These are phyloP conservation scores for Agonopterix heracliana DNA, from an alignment of 2,888 invertebrate genomes.

Conservation along the genomic window DNA sequence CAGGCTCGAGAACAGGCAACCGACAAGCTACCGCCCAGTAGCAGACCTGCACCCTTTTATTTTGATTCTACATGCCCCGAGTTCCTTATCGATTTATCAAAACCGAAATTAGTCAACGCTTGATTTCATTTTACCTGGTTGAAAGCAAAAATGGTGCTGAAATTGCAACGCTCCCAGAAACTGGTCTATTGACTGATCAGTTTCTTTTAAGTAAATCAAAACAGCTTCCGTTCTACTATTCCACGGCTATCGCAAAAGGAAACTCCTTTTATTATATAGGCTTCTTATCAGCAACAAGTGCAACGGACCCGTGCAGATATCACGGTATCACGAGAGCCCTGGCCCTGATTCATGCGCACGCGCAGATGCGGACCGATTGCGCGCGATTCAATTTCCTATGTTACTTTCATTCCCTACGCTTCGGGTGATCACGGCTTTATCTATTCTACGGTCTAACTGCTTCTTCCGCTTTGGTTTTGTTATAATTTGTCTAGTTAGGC, in stretches of 20 bases:
- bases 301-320: constrained; percentile 9
- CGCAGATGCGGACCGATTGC: constrained; percentile 8
- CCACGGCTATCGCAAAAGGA: not conserved
- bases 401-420: constrained; percentile 23
- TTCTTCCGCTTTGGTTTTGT: constrained; percentile 7
- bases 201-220: too few species aligned
- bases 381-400: constrained; percentile 25
- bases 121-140: too few species aligned
- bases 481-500: too few species aligned
- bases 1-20: too few species aligned
- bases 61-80: too few species aligned
- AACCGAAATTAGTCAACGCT: too few species aligned
- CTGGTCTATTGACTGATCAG: too few species aligned
- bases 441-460: not conserved
- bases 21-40: too few species aligned
- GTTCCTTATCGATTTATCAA: too few species aligned
- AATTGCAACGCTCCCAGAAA: too few species aligned
- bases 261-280: not conserved
- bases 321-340: constrained; percentile 15
- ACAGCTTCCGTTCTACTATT: not conserved
- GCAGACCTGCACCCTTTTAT: too few species aligned
- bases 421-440: constrained; percentile 8
- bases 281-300: not conserved
- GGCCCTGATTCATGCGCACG: constrained; percentile 22
- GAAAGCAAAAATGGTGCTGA: too few species aligned